A percentile compares a stretch with the other conserved stretches of the same genome.
Evolutionary conservation across 2,113 vertebrate species (phyloP).

Genomic region (Hassar affinis): DNA sequence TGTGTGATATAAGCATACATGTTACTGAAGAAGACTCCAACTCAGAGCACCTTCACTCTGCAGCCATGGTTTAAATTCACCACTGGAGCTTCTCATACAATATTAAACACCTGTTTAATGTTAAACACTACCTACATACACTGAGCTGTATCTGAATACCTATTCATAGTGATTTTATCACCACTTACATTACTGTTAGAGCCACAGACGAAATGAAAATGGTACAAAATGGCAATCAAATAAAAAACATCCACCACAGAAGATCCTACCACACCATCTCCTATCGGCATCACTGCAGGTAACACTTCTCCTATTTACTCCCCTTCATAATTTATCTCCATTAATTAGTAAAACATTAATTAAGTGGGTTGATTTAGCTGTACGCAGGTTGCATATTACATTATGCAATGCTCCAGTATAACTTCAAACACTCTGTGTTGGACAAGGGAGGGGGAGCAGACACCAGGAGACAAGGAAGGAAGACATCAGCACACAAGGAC

Average conservation of each 20-base stretch:
- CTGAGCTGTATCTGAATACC: too few species aligned
- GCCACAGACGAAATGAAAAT: not conserved
- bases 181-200: not conserved
- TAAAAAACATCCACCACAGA: not conserved
- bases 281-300: not conserved
- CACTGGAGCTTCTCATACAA: not conserved
- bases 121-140: not conserved
- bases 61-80: not conserved
- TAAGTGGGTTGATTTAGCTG: not conserved
- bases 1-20: not conserved
- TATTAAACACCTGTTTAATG: not conserved
- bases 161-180: not conserved
- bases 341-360: not conserved
- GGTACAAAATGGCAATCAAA: not conserved
- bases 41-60: constrained; percentile 9
- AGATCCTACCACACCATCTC: not conserved
- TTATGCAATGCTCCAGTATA: constrained; percentile 23
- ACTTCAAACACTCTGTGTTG: constrained; percentile 61
- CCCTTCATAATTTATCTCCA: not conserved
- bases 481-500: constrained; percentile 53
- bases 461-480: constrained; percentile 44
- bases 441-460: constrained; percentile 47
- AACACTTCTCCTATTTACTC: not conserved
- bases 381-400: constrained; percentile 5
- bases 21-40: not conserved